Evolutionary conservation across 1,140 invertebrate species (phyloP).

Genomic region (Nylanderia fulva): DNA sequence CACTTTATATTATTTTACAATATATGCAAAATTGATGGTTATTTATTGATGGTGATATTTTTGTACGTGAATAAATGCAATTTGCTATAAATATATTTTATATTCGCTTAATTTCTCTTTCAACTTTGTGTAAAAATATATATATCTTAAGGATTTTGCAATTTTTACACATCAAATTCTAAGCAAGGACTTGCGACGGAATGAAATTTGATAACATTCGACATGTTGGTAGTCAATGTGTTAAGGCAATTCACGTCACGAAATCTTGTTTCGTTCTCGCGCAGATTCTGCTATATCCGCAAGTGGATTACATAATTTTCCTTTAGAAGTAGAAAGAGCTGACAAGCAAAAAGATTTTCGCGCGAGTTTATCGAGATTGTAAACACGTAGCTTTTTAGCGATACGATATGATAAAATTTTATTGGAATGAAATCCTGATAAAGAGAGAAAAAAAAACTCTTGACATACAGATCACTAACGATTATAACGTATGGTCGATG

Average conservation of each 20-base stretch:
- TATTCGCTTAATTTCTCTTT: background rate
- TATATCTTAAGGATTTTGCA: background rate
- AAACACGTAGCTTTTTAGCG: background rate
- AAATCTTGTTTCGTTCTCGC: slow-evolving; percentile 38
- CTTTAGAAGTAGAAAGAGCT: slow-evolving; percentile 1
- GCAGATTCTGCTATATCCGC: slow-evolving; percentile 19
- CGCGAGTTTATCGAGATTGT: slow-evolving; percentile 34
- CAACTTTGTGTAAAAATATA: background rate
- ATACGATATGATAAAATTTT: background rate
- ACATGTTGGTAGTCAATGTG: background rate
- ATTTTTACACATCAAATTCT: slow-evolving; percentile 3
- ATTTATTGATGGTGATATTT: background rate
- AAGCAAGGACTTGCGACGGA: background rate
- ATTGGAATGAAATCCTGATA: background rate
- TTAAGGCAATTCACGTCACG: slow-evolving; percentile 26
- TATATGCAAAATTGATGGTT: background rate
- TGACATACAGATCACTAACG: background rate
- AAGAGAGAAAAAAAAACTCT: background rate
- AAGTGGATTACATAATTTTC: slow-evolving; percentile 43
- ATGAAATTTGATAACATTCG: slow-evolving; percentile 25
- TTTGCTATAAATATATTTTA: background rate
- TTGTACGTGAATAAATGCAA: background rate
- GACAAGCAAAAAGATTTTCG: background rate
- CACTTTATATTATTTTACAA: background rate
- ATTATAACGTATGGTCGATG: too few relatives aligned